Conservation (phyloP, 2,797 vertebrate genomes). For the Rhabdophis nuchalis region DNA sequence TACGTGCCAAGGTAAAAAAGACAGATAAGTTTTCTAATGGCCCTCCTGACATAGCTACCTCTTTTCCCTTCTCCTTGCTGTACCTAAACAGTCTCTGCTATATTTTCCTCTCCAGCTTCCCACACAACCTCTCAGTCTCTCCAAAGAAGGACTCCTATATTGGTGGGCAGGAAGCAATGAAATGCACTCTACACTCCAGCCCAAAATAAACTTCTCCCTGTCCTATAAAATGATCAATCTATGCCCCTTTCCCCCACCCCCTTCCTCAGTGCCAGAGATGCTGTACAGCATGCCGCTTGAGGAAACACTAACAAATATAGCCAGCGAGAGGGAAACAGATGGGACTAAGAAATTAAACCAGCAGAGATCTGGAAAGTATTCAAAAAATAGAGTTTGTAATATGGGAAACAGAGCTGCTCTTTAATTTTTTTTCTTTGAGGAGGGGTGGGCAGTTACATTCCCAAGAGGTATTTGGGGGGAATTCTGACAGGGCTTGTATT, state of each 20-base stretch:
- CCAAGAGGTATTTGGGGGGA: background rate
- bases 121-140: background rate
- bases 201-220: conserved; percentile 68
- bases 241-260: conserved; percentile 63
- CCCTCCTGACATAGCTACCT: conserved; percentile 77
- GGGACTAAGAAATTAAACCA: conserved; percentile 77
- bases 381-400: conserved; percentile 69
- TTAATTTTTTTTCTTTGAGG: conserved; percentile 50
- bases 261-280: conserved; percentile 66
- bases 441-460: background rate
- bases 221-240: conserved; percentile 78
- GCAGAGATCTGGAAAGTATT: conserved; percentile 76
- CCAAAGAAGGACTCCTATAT: conserved; percentile 50
- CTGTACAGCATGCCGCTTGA: conserved; percentile 74
- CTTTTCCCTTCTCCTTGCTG: conserved; percentile 18
- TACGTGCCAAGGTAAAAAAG: conserved; percentile 75
- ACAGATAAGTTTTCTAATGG: conserved; percentile 88
- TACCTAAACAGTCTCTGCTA: conserved; percentile 53
- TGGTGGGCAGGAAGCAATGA: conserved; percentile 57
- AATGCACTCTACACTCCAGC: conserved; percentile 52
- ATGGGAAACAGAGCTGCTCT: conserved; percentile 68
- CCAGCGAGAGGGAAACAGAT: conserved; percentile 77
- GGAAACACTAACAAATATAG: conserved; percentile 80
- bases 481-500: conserved; percentile 8
- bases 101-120: background rate